Conservation (phyloP, 64 coral and sea anemone species). For the Stichodactyla helianthus region DNA sequence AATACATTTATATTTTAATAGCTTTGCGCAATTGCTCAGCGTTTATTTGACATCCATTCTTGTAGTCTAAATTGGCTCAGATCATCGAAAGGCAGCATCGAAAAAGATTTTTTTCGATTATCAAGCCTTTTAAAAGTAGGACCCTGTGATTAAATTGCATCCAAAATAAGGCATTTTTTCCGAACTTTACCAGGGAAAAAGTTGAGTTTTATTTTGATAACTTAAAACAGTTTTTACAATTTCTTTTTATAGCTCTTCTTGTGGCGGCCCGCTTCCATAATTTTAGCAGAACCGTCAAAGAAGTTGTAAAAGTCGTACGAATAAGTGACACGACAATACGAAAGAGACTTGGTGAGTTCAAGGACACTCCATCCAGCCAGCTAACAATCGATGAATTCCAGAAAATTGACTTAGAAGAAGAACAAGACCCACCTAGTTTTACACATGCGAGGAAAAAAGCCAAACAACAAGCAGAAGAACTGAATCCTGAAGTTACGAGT, state of each 20-base stretch:
- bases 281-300: slow-evolving; percentile 78
- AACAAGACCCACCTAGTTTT: slow-evolving; percentile 95
- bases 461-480: slow-evolving; percentile 86
- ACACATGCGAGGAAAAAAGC: slow-evolving; percentile 77
- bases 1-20: too few relatives aligned
- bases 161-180: too few relatives aligned
- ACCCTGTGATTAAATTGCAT: too few relatives aligned
- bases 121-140: too few relatives aligned
- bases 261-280: slow-evolving; percentile 88
- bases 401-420: slow-evolving; percentile 95
- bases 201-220: too few relatives aligned
- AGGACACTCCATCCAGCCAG: slow-evolving; percentile 88
- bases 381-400: slow-evolving; percentile 99
- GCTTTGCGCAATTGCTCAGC: too few relatives aligned
- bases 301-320: slow-evolving; percentile 89
- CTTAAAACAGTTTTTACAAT: too few relatives aligned
- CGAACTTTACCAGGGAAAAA: too few relatives aligned
- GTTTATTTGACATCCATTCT: too few relatives aligned
- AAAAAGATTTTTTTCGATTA: too few relatives aligned
- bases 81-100: too few relatives aligned
- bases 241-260: slow-evolving; percentile 51
- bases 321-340: slow-evolving; percentile 94
- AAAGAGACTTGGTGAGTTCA: slow-evolving; percentile 89
- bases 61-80: too few relatives aligned
- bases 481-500: slow-evolving; percentile 75